Conservation (phyloP, 2,113 vertebrate species). For the Saguinus midas region DNA sequence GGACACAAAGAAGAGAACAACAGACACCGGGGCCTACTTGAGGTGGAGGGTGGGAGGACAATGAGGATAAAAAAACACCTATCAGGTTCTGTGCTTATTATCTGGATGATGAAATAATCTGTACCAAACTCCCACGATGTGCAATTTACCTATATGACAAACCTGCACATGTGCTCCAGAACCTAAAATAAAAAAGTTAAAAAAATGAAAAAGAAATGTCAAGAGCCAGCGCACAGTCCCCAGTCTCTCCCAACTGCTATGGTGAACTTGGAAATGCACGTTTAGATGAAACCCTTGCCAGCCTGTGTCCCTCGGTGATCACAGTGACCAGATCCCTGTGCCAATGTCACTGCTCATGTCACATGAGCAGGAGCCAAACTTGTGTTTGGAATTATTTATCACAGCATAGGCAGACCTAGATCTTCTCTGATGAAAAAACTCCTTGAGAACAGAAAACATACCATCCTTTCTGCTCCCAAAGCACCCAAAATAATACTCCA, state of each 20-base stretch:
- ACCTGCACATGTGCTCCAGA: too few species aligned
- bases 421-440: not conserved
- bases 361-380: not conserved
- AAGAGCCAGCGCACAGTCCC: not conserved
- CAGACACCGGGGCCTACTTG: too few species aligned
- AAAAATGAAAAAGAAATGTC: not conserved
- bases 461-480: not conserved
- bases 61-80: too few species aligned
- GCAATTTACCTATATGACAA: too few species aligned
- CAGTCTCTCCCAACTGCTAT: not conserved
- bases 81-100: too few species aligned
- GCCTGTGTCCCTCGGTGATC: not conserved
- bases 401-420: too few species aligned
- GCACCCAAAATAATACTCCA: not conserved
- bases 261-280: not conserved
- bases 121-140: too few species aligned
- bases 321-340: not conserved
- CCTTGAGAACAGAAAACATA: not conserved
- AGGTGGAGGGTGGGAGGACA: too few species aligned
- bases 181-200: too few species aligned
- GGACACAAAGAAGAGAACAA: too few species aligned
- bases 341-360: not conserved
- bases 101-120: too few species aligned
- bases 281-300: not conserved
- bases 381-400: not conserved